Base-by-base conservation (phyloP, 2,797 vertebrate species). In the Poeciliopsis paucimaculata region DNA sequence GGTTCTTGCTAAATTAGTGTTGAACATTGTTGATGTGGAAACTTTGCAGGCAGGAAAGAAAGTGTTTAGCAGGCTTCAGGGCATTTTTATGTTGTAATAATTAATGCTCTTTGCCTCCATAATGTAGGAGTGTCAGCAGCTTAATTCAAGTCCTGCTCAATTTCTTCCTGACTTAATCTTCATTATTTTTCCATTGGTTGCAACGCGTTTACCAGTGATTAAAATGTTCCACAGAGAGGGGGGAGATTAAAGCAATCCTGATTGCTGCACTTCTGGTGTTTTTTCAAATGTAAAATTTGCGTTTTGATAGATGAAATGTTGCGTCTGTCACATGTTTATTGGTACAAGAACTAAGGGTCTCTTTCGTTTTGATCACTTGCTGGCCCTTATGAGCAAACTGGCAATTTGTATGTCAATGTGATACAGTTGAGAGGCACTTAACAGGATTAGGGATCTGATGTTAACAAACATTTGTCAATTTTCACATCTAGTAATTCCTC, bases 111-210 rank as follows among this genome's bases (percentile, higher is more conserved):
- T 84, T 93, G 90, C 81, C 83, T 85, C 82, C 83, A 86, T 94
- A 92, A 93, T 91, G 90, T 88, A 93, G 82, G 84, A 92, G 82
- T 92, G 88, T 94, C 93, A 85, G 87, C 86, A 88, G 90, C 89
- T 93, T 95, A 90, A 95, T 95, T 94, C 90, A 94, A 93, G 94
- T 95, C 91, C 90, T 73, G 81, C 91, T 94, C 86, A 92, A 89
- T 95, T 94, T 91, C 89, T 88, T 72, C 87, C 88, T 82, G 87
- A 92, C 89, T 95, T 95, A 91, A 94, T 95, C 93, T 94, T 95
- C 91, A 95, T 95, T 95, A 95, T 92, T 94, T 93, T 85, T 78
- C 86, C 89, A 91, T 93, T 92, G 89, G 87, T 87, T 71, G 76
- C 87, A 92, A 93, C 92, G 90, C 93, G 88, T 94, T 95, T 94